Evolutionary conservation across 2,888 invertebrate species (phyloP).

Genomic region (Catocala nupta): DNA sequence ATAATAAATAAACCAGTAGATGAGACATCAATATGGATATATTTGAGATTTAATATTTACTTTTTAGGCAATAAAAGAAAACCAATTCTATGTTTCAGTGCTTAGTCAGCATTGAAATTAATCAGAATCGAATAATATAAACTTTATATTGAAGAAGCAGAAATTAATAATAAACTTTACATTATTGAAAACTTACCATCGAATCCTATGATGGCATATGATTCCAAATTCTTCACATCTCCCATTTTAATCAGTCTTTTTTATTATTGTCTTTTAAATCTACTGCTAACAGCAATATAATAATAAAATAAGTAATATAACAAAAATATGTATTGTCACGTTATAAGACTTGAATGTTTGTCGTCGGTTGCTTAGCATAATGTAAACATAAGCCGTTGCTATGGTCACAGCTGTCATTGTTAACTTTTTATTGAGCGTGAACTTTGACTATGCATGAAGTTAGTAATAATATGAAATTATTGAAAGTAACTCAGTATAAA

Average conservation of each 20-base stretch:
- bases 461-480: no score
- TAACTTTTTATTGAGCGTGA: not conserved
- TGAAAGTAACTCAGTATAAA: no score
- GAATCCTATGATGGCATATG: conserved; percentile 92
- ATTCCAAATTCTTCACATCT: conserved; percentile 88
- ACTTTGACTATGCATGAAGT: not conserved
- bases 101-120: no score
- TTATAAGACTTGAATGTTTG: conserved; percentile 32
- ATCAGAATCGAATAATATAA: no score
- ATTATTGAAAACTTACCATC: conserved; percentile 87
- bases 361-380: conserved; percentile 37
- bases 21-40: no score
- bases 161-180: no score
- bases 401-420: conserved; percentile 32
- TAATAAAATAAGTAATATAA: conserved; percentile 31
- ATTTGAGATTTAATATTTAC: no score
- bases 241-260: conserved; percentile 61
- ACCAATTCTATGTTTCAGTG: no score
- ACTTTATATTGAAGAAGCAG: no score
- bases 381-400: conserved; percentile 39
- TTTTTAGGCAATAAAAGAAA: no score
- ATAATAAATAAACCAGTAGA: no score
- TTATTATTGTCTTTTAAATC: conserved; percentile 8
- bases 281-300: conserved; percentile 19
- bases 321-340: conserved; percentile 34